A percentile compares a stretch with the other conserved stretches of the same genome.
phyloP scores from a whole-genome alignment of 2,113 vertebrate genomes.

The Muscicapa adusta region DNA sequence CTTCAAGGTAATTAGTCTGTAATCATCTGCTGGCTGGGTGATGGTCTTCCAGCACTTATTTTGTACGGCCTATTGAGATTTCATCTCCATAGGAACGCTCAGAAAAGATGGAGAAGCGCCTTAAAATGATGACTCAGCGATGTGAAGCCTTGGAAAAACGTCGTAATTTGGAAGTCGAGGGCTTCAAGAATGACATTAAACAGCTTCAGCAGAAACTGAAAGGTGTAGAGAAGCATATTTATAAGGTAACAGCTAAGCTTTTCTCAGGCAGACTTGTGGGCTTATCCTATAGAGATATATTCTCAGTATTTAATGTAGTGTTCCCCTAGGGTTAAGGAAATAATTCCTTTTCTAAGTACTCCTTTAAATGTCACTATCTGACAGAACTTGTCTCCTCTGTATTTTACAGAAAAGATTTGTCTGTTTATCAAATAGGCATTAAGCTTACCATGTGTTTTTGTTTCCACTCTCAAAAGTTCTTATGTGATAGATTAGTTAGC shows the following conservation, averaged over 20 bases:
- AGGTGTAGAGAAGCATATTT: slow-evolving; percentile 88
- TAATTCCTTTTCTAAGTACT: neutral
- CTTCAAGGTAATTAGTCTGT: slow-evolving; percentile 79
- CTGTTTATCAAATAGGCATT: neutral
- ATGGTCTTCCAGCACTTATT: neutral
- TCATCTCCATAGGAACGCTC: slow-evolving; percentile 81
- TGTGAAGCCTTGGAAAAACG: slow-evolving; percentile 90
- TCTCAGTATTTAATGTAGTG: neutral
- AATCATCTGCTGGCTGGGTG: neutral
- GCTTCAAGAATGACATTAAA: slow-evolving; percentile 91
- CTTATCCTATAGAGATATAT: neutral
- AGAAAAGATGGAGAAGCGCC: slow-evolving; percentile 86
- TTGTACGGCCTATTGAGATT: neutral
- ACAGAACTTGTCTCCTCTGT: neutral
- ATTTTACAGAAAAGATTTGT: neutral
- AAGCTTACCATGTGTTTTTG: neutral
- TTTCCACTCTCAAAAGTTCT: neutral
- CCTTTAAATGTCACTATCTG: neutral
- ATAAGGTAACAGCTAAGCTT: slow-evolving; percentile 78
- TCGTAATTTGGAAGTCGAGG: slow-evolving; percentile 88
- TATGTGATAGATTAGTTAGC: neutral
- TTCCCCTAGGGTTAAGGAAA: neutral
- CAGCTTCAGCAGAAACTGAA: slow-evolving; percentile 86
- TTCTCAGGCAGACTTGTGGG: neutral
- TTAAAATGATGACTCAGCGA: slow-evolving; percentile 87